Percentiles rank a stretch among this genome's conserved stretches.
These are phyloP conservation scores for Phaenicophaeus curvirostris DNA, from an alignment of 2,797 vertebrate species.

Conservation along the genomic window DNA sequence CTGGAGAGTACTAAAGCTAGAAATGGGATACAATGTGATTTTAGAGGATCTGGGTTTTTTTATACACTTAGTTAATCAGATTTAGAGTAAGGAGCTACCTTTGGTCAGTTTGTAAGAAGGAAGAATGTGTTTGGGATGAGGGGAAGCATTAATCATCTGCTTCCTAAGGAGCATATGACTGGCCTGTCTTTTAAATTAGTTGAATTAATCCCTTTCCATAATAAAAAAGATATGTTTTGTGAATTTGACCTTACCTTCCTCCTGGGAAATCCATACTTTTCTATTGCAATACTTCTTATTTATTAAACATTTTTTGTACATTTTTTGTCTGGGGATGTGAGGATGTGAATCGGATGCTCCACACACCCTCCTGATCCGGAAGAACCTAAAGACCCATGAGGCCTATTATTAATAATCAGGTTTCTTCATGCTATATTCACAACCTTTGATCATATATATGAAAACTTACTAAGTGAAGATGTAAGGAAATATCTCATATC, in stretches of 20 bases:
- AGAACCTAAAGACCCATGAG: rapidly evolving
- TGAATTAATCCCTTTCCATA: neutral
- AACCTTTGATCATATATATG: neutral
- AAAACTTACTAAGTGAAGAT: neutral
- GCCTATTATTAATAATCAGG: neutral
- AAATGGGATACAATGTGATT: neutral
- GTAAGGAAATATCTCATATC: neutral
- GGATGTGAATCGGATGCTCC: neutral
- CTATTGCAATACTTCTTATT: neutral
- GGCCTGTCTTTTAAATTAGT: neutral
- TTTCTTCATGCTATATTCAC: neutral
- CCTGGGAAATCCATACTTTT: neutral
- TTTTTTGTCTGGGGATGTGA: neutral
- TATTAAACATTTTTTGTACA: neutral
- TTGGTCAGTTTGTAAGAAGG: neutral
- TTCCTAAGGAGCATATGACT: neutral
- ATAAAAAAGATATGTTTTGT: neutral
- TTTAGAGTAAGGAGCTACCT: neutral
- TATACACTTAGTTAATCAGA: neutral
- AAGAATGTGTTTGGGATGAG: neutral
- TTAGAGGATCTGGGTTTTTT: neutral
- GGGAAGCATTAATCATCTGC: neutral
- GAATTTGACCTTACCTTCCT: neutral
- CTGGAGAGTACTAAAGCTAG: neutral
- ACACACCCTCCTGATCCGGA: neutral